These are phyloP conservation scores for Cynopterus sphinx DNA, from an alignment of 2,797 vertebrate species.

Conservation along the genomic window DNA sequence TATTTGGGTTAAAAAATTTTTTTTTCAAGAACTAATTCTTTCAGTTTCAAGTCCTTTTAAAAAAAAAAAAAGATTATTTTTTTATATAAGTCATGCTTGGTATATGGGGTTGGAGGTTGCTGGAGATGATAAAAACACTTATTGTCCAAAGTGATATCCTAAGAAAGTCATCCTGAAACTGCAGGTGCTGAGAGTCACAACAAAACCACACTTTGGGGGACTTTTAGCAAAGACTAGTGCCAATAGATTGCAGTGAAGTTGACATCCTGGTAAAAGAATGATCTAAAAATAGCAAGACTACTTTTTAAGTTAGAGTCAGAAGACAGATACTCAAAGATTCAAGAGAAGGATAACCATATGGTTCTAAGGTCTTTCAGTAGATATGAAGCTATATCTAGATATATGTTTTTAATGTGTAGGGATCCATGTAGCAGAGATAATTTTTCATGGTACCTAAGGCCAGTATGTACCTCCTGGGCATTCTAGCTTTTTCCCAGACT, in stretches of 20 bases:
- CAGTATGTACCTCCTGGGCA: not conserved
- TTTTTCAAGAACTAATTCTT: conserved; percentile 49
- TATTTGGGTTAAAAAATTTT: conserved; percentile 42
- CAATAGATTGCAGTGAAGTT: conserved; percentile 68
- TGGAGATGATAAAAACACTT: conserved; percentile 54
- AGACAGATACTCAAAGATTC: not conserved
- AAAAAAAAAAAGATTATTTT: not conserved
- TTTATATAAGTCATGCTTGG: conserved; percentile 52
- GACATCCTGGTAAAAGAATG: conserved; percentile 48
- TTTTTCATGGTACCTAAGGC: not conserved
- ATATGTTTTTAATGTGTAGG: not conserved
- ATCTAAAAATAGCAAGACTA: conserved; percentile 57
- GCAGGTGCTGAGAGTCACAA: conserved; percentile 55
- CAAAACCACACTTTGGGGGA: conserved; percentile 68
- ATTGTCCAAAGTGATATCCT: conserved; percentile 66
- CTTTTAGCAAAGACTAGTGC: conserved; percentile 58
- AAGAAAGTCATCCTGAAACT: conserved; percentile 72
- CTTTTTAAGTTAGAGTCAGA: not conserved
- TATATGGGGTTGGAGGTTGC: conserved; percentile 39
- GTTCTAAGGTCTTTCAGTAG: not conserved
- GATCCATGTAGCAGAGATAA: not conserved
- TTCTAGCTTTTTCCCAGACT: not conserved
- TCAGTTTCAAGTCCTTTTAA: not conserved
- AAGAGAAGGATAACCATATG: not conserved
- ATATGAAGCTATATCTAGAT: not conserved